A percentile compares a stretch with the other conserved stretches of the same genome.
phyloP scores from a whole-genome alignment of 2,888 invertebrate genomes.

The Drosophila mimica region DNA sequence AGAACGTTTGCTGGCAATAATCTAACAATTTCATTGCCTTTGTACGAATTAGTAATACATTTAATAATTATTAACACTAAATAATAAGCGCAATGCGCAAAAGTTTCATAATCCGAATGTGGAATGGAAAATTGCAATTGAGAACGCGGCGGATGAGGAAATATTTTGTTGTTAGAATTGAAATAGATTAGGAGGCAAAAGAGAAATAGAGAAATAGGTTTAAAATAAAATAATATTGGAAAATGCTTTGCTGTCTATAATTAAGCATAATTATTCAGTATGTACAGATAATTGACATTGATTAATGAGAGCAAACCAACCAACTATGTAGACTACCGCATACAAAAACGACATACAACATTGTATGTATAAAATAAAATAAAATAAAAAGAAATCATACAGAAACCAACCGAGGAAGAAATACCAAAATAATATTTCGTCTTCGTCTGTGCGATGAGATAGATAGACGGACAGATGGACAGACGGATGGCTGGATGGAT shows the following conservation, averaged over 20 bases:
- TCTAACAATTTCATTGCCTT: slow-evolving; percentile 37
- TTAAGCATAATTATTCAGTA: slow-evolving; percentile 81
- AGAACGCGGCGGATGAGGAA: slow-evolving; percentile 23
- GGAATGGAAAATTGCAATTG: slow-evolving; percentile 43
- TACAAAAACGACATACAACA: neutral
- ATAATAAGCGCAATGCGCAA: slow-evolving; percentile 42
- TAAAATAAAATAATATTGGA: slow-evolving; percentile 70
- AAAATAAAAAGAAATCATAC: slow-evolving; percentile 2
- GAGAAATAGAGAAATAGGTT: slow-evolving; percentile 22
- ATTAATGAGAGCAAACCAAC: slow-evolving; percentile 82
- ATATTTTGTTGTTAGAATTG: slow-evolving; percentile 2
- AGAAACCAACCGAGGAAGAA: slow-evolving; percentile 32
- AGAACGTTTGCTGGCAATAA: slow-evolving; percentile 40
- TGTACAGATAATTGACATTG: slow-evolving; percentile 83
- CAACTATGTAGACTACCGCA: slow-evolving; percentile 12
- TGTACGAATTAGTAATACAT: slow-evolving; percentile 33
- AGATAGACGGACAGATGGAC: slow-evolving; percentile 16
- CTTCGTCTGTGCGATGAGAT: slow-evolving; percentile 54
- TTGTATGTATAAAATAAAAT: slow-evolving; percentile 1
- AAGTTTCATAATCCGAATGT: slow-evolving; percentile 38
- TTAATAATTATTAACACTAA: slow-evolving; percentile 46
- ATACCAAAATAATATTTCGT: slow-evolving; percentile 74
- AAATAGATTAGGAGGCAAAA: slow-evolving; percentile 3
- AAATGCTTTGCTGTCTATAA: slow-evolving; percentile 76
- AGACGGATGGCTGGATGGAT: neutral